These are phyloP conservation scores for Papilio aristodemus DNA, from an alignment of 1,140 invertebrate genomes.

Conservation along the genomic window DNA sequence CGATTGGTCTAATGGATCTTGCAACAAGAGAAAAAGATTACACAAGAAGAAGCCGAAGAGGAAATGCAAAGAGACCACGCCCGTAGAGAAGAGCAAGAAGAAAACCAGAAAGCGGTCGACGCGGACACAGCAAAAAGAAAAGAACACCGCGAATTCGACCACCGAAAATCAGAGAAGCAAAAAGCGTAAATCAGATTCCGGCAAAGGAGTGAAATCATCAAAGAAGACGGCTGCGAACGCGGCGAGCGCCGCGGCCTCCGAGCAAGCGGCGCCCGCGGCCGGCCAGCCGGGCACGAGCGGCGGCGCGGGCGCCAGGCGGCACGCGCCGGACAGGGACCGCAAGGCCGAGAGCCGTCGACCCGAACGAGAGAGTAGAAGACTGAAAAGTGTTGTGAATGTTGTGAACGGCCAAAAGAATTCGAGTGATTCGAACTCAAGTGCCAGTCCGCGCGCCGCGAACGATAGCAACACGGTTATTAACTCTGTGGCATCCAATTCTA, in stretches of 20 bases:
- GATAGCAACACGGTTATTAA: slow-evolving; percentile 33
- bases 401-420: slow-evolving; percentile 51
- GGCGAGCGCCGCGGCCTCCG: slow-evolving; percentile 23
- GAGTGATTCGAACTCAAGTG: slow-evolving; percentile 42
- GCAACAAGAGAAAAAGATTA: slow-evolving; percentile 28
- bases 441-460: slow-evolving; percentile 1
- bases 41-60: slow-evolving; percentile 33
- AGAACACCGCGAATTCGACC: slow-evolving; percentile 36
- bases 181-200: slow-evolving; percentile 59
- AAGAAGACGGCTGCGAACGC: slow-evolving; percentile 42
- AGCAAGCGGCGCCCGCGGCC: slow-evolving; percentile 19
- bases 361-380: slow-evolving; percentile 60
- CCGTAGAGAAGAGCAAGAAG: slow-evolving; percentile 41
- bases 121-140: slow-evolving; percentile 44
- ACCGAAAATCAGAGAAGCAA: slow-evolving; percentile 44
- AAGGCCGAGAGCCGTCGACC: slow-evolving; percentile 34
- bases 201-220: slow-evolving; percentile 64
- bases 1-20: slow-evolving; percentile 36
- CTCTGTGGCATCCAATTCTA: not conserved
- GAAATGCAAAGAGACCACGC: slow-evolving; percentile 29
- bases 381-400: slow-evolving; percentile 68
- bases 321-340: slow-evolving; percentile 40
- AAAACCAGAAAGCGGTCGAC: slow-evolving; percentile 41
- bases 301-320: slow-evolving; percentile 34
- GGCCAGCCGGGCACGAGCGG: slow-evolving; percentile 55